Conservation (phyloP, 2,888 invertebrate genomes). For the Platycheirus rosarum region DNA sequence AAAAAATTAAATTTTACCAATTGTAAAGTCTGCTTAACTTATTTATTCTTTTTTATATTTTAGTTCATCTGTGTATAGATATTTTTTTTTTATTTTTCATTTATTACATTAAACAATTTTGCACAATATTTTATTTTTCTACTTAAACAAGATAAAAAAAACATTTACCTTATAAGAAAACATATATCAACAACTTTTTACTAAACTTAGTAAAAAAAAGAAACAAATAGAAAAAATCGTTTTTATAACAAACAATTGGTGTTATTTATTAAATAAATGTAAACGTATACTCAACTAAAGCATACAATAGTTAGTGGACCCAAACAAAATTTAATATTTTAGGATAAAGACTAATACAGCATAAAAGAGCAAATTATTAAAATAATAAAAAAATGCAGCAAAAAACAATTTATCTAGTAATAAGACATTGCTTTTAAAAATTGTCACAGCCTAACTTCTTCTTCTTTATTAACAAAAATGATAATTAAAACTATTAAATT, state of each 20-base stretch:
- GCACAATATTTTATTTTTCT: slow-evolving; percentile 67
- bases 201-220: slow-evolving; percentile 8
- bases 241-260: slow-evolving; percentile 43
- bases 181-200: no score
- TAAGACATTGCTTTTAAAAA: slow-evolving; percentile 61
- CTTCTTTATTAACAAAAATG: slow-evolving; percentile 8
- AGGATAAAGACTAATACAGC: slow-evolving; percentile 28
- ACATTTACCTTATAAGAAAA: no score
- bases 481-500: slow-evolving; percentile 5
- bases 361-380: slow-evolving; percentile 20
- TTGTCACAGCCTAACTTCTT: slow-evolving; percentile 57
- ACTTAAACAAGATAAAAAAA: slow-evolving; percentile 23
- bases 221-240: background rate
- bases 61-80: background rate
- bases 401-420: slow-evolving; percentile 23
- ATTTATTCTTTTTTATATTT: slow-evolving; percentile 1
- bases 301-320: slow-evolving; percentile 66
- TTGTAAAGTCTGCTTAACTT: no score
- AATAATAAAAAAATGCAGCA: no score
- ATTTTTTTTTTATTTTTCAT: slow-evolving; percentile 1
- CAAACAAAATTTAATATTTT: slow-evolving; percentile 35
- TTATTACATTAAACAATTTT: slow-evolving; percentile 13
- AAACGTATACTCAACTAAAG: slow-evolving; percentile 45
- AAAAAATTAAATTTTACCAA: no score
- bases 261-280: slow-evolving; percentile 32